Conservation (phyloP, 2,113 vertebrate genomes). For the Hippotragus niger region DNA sequence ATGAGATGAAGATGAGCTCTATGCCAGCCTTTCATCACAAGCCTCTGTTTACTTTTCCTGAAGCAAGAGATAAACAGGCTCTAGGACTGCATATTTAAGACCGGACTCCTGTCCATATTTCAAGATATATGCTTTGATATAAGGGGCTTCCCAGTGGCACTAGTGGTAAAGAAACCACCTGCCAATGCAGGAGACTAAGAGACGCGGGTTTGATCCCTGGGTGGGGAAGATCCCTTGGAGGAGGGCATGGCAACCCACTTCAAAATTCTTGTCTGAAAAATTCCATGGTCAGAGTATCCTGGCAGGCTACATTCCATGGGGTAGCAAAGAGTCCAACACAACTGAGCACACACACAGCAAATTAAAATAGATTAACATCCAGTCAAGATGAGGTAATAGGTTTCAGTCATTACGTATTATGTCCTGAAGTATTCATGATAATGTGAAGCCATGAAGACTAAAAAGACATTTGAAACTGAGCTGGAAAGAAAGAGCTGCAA, state of each 20-base stretch:
- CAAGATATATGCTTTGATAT: neutral
- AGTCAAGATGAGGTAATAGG: neutral
- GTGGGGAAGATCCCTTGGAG: neutral
- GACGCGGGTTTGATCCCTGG: fast-evolving
- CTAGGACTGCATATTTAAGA: neutral
- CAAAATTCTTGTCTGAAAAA: neutral
- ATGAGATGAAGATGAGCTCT: neutral
- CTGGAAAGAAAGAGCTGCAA: neutral
- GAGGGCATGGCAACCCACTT: neutral
- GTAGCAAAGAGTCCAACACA: neutral
- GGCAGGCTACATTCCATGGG: neutral
- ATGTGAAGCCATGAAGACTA: neutral
- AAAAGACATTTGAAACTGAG: neutral
- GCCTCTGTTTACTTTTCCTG: neutral
- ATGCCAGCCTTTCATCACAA: neutral
- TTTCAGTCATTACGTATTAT: neutral
- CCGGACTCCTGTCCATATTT: neutral
- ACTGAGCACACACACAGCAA: neutral
- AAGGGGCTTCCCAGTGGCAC: neutral
- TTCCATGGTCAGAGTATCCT: neutral
- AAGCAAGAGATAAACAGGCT: neutral
- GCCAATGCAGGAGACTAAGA: neutral
- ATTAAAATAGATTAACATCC: neutral
- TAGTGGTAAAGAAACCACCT: neutral
- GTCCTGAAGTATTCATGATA: neutral